phyloP scores from a whole-genome alignment of 2,797 vertebrate genomes.

The Triplophysa yarkandensis region DNA sequence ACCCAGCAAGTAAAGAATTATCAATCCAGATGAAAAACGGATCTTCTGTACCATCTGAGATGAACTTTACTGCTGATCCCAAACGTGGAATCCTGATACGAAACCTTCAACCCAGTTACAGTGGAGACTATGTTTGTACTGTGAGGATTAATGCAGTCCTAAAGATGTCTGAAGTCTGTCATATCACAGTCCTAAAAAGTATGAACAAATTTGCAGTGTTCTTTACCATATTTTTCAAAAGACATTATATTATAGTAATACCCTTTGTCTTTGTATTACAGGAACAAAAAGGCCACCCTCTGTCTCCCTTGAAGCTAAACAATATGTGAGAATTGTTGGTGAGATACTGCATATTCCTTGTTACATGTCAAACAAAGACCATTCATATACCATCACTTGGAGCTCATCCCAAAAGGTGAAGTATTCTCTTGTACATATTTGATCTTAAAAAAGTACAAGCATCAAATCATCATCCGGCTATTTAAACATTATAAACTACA shows the following conservation, averaged over 20 bases:
- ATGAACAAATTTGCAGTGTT: slow-evolving; percentile 47
- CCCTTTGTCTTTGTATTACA: slow-evolving; percentile 36
- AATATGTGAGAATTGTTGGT: slow-evolving; percentile 74
- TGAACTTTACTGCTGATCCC: slow-evolving; percentile 73
- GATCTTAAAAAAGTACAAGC: too few species aligned
- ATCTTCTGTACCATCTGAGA: slow-evolving; percentile 56
- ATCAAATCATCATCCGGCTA: too few species aligned
- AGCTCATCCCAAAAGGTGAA: slow-evolving; percentile 60
- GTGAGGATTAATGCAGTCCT: slow-evolving; percentile 55
- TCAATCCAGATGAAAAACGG: slow-evolving; percentile 57
- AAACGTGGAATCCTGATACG: slow-evolving; percentile 75
- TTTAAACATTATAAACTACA: too few species aligned
- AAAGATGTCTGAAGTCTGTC: slow-evolving; percentile 59
- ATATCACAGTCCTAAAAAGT: slow-evolving; percentile 75
- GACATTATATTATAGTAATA: background rate
- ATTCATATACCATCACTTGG: slow-evolving; percentile 69
- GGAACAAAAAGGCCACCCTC: slow-evolving; percentile 57
- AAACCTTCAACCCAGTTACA: slow-evolving; percentile 63
- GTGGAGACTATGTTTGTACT: slow-evolving; percentile 73
- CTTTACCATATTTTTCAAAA: background rate
- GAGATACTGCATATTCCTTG: slow-evolving; percentile 81
- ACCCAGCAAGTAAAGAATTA: slow-evolving; percentile 69
- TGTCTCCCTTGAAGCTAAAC: slow-evolving; percentile 61
- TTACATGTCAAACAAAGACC: slow-evolving; percentile 54
- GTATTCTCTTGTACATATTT: background rate